Evolutionary conservation across 1,140 invertebrate species (phyloP), one percentile per base, ranked within the genome.

Genomic region (Diorhabda carinulata): DNA sequence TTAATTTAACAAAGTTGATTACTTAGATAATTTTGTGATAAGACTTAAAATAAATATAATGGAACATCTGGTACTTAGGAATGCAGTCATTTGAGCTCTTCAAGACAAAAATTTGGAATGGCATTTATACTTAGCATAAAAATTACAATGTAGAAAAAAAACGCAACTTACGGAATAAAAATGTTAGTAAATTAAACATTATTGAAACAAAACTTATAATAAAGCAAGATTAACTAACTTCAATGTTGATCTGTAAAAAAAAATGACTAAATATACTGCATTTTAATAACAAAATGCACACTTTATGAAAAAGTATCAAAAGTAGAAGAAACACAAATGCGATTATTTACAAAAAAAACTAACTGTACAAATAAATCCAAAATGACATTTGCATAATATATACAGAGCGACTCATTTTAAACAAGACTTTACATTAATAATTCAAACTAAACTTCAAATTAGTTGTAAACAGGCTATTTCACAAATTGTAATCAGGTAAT

Each of bases 51-150:
- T 25, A 25, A 25, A 25, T 25, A 25, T 25, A 52, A 8, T 52
- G 47, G 47, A 52, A 52, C 47, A 52, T 8, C 6, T n/a, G 6
- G n/a, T 52, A 52, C 43, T 10, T 70, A 67, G 67, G 66, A 72
- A 72, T 71, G 72, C 73, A 71, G 71, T 70, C 73, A 59, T 72
- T 72, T 69, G 65, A 74, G 70, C 67, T 71, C 66, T 63, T 66
- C 57, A 70, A 65, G 67, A 67, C 60, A 60, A 64, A 66, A 72
- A 68, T 74, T 74, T 71, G 71, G 71, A 74, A 74, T 72, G 73
- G 65, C 56, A 61, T 63, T 43, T 59, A 63, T 25, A 69, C 25
- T 52, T 47, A 60, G 8, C 25, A 63, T 52, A 44, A 63, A 43
- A 63, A 63, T 45, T 40, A 63, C 61, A 63, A 40, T 45, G 10